Percentiles rank a stretch among this genome's conserved stretches.
Evolutionary conservation across 2,797 vertebrate genomes (phyloP).

Genomic region (Iguana delicatissima): DNA sequence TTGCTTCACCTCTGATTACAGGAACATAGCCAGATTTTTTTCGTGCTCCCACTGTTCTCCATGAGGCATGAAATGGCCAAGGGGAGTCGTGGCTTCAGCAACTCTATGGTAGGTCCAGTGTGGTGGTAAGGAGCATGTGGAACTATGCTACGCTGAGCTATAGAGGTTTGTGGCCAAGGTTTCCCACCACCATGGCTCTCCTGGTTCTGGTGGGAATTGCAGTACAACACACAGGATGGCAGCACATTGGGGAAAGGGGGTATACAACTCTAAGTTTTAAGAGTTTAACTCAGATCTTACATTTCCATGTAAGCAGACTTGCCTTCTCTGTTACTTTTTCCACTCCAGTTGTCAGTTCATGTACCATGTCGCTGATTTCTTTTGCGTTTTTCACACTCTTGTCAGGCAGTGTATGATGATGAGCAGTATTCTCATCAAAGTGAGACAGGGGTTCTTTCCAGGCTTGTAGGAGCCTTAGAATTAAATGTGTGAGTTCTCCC

Average conservation of each 20-base stretch:
- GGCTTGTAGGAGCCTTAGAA: slow-evolving; percentile 84
- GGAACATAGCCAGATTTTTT: too few relatives aligned
- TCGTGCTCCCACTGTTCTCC: too few relatives aligned
- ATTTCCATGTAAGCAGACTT: slow-evolving; percentile 38
- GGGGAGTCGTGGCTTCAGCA: too few relatives aligned
- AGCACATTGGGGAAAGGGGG: not conserved
- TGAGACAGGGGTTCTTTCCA: slow-evolving; percentile 87
- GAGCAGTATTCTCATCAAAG: slow-evolving; percentile 82
- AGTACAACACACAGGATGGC: not conserved
- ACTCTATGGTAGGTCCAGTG: too few relatives aligned
- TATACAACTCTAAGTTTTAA: not conserved
- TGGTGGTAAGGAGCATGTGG: too few relatives aligned
- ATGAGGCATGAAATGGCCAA: too few relatives aligned
- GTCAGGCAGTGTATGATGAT: slow-evolving; percentile 77
- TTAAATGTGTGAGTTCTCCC: slow-evolving; percentile 84
- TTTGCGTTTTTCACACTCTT: slow-evolving; percentile 85
- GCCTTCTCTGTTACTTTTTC: slow-evolving; percentile 86
- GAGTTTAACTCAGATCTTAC: accelerated
- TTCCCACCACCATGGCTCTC: not conserved
- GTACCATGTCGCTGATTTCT: slow-evolving; percentile 86
- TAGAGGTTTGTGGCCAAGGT: too few relatives aligned
- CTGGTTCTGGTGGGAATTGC: not conserved
- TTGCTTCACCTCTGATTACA: too few relatives aligned
- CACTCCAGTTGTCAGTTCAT: slow-evolving; percentile 83
- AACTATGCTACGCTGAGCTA: too few relatives aligned